Percentiles rank a stretch among this genome's conserved stretches.
These are phyloP conservation scores for Trichonephila clavata DNA, from an alignment of 1,140 invertebrate species.

Conservation along the genomic window DNA sequence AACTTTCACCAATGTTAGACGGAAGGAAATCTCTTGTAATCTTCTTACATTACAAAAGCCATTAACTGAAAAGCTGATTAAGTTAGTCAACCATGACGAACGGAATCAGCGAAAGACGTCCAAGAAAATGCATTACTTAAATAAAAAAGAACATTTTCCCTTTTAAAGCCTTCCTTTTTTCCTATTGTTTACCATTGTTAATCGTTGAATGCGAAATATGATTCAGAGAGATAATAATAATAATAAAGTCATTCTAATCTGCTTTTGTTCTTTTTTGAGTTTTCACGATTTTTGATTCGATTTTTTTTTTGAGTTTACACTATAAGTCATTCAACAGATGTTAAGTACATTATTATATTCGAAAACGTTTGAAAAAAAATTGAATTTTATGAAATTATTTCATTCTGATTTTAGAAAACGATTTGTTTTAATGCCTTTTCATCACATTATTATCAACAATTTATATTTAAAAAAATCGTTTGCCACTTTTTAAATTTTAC, in stretches of 20 bases:
- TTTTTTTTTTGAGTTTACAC: neutral
- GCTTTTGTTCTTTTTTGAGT: too few species aligned
- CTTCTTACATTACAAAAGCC: neutral
- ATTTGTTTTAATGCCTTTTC: too few species aligned
- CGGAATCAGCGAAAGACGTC: neutral
- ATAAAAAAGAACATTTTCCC: neutral
- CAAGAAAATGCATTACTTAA: neutral
- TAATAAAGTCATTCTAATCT: neutral
- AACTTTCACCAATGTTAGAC: neutral
- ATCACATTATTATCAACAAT: too few species aligned
- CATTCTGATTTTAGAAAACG: too few species aligned
- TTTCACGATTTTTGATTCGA: too few species aligned
- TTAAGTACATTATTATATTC: too few species aligned
- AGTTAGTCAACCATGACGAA: neutral
- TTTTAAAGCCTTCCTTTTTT: neutral
- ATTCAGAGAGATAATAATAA: neutral
- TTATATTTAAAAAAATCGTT: too few species aligned
- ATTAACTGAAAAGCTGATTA: neutral
- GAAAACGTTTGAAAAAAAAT: too few species aligned
- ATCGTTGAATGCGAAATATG: neutral
- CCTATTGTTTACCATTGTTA: neutral
- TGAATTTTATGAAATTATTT: too few species aligned
- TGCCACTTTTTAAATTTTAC: too few species aligned
- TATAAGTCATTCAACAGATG: neutral
- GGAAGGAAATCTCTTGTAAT: neutral